Conservation (phyloP, 2,113 vertebrate genomes). For the Atherinomorus stipes region DNA sequence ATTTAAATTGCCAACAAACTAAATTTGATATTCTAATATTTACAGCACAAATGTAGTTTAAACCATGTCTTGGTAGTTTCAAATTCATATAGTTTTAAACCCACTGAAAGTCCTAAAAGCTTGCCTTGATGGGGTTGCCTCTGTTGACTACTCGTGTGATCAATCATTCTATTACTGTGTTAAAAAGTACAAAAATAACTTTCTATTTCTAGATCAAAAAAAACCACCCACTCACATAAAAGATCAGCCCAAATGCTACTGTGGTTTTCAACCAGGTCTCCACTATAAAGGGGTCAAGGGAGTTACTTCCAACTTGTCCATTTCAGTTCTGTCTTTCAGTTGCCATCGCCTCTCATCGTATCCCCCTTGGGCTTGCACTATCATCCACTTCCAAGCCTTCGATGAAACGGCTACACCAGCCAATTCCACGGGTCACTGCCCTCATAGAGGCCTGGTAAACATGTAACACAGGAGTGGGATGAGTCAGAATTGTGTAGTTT, state of each 20-base stretch:
- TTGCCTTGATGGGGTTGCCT: no score
- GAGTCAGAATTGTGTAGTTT: constrained; percentile 34
- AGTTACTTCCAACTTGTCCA: background rate
- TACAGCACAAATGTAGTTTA: no score
- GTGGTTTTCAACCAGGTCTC: background rate
- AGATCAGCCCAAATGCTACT: background rate
- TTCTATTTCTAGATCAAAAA: background rate
- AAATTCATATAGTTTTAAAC: no score
- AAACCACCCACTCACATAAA: background rate
- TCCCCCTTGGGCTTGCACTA: constrained; percentile 19
- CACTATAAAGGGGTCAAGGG: background rate
- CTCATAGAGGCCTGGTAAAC: constrained; percentile 32
- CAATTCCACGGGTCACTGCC: constrained; percentile 64
- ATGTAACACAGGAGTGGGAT: constrained; percentile 19
- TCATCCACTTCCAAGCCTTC: constrained; percentile 11
- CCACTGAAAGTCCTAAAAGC: no score
- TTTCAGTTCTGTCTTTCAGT: constrained; percentile 13
- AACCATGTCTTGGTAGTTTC: no score
- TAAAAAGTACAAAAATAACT: background rate
- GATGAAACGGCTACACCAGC: constrained; percentile 3
- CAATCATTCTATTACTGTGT: background rate
- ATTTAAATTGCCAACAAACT: no score
- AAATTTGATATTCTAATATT: no score
- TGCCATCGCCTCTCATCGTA: background rate
- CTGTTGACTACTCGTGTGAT: background rate